phyloP scores from a whole-genome alignment of 2,113 vertebrate species.

The Cricetomys ansorgei region DNA sequence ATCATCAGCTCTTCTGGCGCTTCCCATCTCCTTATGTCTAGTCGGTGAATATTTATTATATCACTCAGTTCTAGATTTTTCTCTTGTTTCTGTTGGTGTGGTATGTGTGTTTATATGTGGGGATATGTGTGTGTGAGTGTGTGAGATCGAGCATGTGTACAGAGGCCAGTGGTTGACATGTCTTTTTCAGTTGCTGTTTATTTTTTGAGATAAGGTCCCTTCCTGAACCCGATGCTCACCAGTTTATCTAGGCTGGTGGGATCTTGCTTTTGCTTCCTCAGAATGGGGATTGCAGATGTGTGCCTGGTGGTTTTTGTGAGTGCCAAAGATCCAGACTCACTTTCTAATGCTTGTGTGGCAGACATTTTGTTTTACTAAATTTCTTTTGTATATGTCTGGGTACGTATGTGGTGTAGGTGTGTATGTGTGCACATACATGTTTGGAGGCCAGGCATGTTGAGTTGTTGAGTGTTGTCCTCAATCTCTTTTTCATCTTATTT shows the following conservation, averaged over 20 bases:
- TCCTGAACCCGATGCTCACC: not conserved
- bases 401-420: not conserved
- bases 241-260: not conserved
- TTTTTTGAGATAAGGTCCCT: not conserved
- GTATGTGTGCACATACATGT: not conserved
- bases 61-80: conserved; percentile 1
- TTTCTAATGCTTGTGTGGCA: not conserved
- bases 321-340: not conserved
- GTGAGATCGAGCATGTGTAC: not conserved
- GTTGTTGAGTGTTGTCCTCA: too few relatives aligned
- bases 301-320: not conserved
- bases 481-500: not conserved
- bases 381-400: not conserved
- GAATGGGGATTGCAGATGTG: not conserved
- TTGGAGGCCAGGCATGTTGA: not conserved
- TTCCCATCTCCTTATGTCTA: not conserved
- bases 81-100: not conserved
- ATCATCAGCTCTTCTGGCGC: not conserved
- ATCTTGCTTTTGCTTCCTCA: not conserved
- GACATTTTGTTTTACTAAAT: not conserved
- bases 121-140: not conserved
- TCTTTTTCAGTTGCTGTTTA: not conserved
- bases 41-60: not conserved
- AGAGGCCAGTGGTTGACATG: not conserved
- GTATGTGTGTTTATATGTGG: not conserved